Base-by-base conservation (phyloP, 64 coral and sea anemone species). In the Pocillopora verrucosa region DNA sequence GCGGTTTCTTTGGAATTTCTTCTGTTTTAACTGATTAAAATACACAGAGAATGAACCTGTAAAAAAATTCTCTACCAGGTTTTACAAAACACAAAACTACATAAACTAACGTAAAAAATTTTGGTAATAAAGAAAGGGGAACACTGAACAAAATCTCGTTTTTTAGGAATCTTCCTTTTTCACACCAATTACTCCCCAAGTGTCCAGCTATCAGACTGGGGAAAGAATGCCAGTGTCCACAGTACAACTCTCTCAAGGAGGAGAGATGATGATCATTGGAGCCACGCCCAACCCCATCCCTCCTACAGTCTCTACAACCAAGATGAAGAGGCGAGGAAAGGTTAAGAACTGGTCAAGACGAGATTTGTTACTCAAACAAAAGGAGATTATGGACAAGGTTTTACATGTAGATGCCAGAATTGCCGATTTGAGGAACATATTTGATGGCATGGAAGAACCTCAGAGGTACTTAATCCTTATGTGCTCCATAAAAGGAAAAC, bases 281-380 rank as follows among this genome's bases (percentile, higher is more conserved):
- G 59, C 89, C 11, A 58, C 26, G 1, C 13, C 60, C 25, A 91
- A 63, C 6, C 41, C 58, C 20, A 51, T 35, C 51, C 68, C 69
- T 51, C 13, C 73, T 16, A 22, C 58, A 83, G 16, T 34, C 59
- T 76, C 14, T 36, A 19, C 58, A 13, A 59, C 25, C 57, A 82
- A 82, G 62, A 90, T 88, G 73, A 75, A 76, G 60, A 91, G 77
- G 35, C 80, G 89, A 61, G 89, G 79, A 3, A 91, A 91, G 51
- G 25, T 83, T 16, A 80, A 59, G 36, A 73, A 61, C 3, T 73
- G 74, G 65, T 76, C 89, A 24, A 56, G 89, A 17, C 69, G 60
- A 67, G 72, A 91, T 30, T 59, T 76, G 72, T 13, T 91, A 26
- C 24, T 34, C 15, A 91, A 77, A 41, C 89, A 91, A 38, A 91